phyloP scores from a whole-genome alignment of 2,113 vertebrate species.

The Lethenteron camtschaticum region DNA sequence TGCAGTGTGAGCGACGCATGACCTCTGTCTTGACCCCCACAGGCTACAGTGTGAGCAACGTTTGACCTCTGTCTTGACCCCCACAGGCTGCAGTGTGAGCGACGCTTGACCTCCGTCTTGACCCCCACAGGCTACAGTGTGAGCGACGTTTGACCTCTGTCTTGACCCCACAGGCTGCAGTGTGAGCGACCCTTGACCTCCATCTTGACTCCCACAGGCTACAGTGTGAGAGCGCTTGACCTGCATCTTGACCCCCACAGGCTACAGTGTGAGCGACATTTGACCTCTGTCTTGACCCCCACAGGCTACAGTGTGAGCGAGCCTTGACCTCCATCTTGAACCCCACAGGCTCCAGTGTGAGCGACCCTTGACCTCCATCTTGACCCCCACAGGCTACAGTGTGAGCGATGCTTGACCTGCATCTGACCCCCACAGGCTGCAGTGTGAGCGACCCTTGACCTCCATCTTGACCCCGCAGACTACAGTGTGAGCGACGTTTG shows the following conservation, averaged over 20 bases:
- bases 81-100: neutral
- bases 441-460: neutral
- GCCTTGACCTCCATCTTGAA: neutral
- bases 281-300: too few species aligned
- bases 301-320: neutral
- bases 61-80: too few species aligned
- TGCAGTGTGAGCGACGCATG: too few species aligned
- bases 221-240: neutral
- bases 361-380: neutral
- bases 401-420: too few species aligned
- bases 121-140: too few species aligned
- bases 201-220: too few species aligned
- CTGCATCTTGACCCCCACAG: neutral
- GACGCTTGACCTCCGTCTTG: neutral
- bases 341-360: neutral
- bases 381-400: neutral
- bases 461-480: neutral
- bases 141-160: too few species aligned
- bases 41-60: too few species aligned
- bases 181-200: too few species aligned
- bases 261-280: too few species aligned
- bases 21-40: too few species aligned
- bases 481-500: neutral
- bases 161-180: too few species aligned
- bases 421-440: neutral